Base-by-base conservation (phyloP, 2,113 vertebrate species). In the Aleadryas rufinucha region DNA sequence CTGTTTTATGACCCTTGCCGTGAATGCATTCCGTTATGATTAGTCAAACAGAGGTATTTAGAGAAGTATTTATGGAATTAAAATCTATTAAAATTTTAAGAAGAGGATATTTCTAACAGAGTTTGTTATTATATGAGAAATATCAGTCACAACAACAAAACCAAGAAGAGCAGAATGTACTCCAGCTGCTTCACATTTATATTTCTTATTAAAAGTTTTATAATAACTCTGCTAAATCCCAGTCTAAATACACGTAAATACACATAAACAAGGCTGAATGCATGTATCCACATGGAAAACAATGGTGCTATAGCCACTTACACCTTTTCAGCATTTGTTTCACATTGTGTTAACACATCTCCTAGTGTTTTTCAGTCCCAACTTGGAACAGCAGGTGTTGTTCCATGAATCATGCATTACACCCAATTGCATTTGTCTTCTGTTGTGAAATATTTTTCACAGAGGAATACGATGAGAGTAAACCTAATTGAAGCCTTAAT, bases 31-130 rank as follows among this genome's bases (percentile, higher is more conserved):
- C 69, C 13, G 4, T 90, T 94, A 94, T 93, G 74, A 90, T 79
- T 96, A 84, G 78, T 87, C 91, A 85, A 88, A n/a, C 27, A 75
- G 86, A 91, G 50, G 64, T 92, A 87, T 92, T 95, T 95, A 88
- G 78, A 85, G 71, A 93, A 93, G 79, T 95, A 96, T 93, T 97
- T 97, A 90, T 88, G 68, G 47, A 33, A 79, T 90, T 87, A 91
- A 93, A 89, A 76, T 92, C 68, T 83, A 90, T 88, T 92, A 75
- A 89, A 92, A 87, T 83, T 93, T 90, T 83, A 92, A 69, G 63
- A 89, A 78, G 39, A 95, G 41, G 37, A 27, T 71, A 72, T 84
- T 95, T 95, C 44, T 89, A 88, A 79, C 57, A 88, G 47, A 45
- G 60, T 49, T 95, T 93, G 39, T 80, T 96, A 89, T 75, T 89